Percentiles rank a stretch among this genome's conserved stretches.
These are phyloP conservation scores for Limnephilus lunatus DNA, from an alignment of 2,888 invertebrate species.

Conservation along the genomic window DNA sequence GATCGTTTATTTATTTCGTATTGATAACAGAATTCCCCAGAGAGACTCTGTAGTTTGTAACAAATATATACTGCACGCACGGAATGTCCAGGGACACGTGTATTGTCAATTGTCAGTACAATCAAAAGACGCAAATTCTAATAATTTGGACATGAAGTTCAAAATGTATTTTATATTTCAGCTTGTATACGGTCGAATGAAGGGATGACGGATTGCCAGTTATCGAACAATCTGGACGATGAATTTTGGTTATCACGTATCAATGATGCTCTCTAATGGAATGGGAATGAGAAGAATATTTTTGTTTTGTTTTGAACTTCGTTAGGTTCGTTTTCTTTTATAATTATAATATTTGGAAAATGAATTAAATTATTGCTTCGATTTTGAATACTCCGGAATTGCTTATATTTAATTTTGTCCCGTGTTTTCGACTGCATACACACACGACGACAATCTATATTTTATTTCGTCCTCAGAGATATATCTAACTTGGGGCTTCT, in stretches of 20 bases:
- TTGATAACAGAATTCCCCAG: not conserved
- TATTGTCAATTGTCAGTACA: not conserved
- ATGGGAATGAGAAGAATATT: no score
- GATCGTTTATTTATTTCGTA: not conserved
- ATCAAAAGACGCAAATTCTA: not conserved
- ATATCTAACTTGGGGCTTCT: no score
- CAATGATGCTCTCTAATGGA: not conserved
- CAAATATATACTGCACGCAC: not conserved
- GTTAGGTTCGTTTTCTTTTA: no score
- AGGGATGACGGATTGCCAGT: not conserved
- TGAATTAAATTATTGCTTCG: no score
- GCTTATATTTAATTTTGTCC: no score
- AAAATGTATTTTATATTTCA: not conserved
- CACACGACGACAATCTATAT: no score
- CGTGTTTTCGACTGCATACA: no score
- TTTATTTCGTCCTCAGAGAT: no score
- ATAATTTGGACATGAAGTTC: not conserved
- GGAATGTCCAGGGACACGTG: not conserved
- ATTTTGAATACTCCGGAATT: no score
- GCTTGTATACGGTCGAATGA: not conserved
- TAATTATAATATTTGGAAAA: no score
- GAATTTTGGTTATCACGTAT: not conserved
- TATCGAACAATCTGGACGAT: not conserved
- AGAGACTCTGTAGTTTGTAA: not conserved
- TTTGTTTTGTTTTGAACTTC: no score